Conservation (phyloP, 1,140 invertebrate genomes). For the Eubasilissa regina region DNA sequence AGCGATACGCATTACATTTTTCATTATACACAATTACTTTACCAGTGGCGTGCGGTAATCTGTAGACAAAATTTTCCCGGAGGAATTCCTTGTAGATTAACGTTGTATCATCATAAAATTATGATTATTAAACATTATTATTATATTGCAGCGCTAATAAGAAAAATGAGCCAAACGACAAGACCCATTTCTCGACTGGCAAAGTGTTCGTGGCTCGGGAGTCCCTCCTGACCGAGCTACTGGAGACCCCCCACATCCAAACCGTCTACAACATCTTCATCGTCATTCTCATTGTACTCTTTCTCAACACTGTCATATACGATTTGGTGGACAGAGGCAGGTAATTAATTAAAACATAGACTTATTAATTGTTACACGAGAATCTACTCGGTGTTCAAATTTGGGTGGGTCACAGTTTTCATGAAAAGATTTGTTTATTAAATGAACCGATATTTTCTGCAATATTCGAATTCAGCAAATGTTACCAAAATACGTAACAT, state of each 20-base stretch:
- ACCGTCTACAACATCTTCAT: conserved; percentile 90
- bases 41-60: background rate
- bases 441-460: too few species aligned
- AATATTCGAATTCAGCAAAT: too few species aligned
- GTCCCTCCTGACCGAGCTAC: conserved; percentile 84
- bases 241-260: conserved; percentile 83
- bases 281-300: conserved; percentile 83
- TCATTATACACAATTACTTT: background rate
- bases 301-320: conserved; percentile 80
- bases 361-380: too few species aligned
- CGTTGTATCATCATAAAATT: background rate
- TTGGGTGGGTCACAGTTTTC: too few species aligned
- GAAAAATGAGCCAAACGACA: background rate
- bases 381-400: too few species aligned
- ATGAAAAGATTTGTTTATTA: too few species aligned
- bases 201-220: conserved; percentile 81
- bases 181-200: conserved; percentile 61
- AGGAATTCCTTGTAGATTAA: background rate
- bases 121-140: background rate
- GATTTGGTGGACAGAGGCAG: conserved; percentile 83
- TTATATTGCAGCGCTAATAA: background rate
- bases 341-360: conserved; percentile 75
- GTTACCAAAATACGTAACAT: too few species aligned
- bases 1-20: too few species aligned
- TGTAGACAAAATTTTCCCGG: background rate